Base-by-base conservation (phyloP, 2,888 invertebrate species). In the Noctua janthina region DNA sequence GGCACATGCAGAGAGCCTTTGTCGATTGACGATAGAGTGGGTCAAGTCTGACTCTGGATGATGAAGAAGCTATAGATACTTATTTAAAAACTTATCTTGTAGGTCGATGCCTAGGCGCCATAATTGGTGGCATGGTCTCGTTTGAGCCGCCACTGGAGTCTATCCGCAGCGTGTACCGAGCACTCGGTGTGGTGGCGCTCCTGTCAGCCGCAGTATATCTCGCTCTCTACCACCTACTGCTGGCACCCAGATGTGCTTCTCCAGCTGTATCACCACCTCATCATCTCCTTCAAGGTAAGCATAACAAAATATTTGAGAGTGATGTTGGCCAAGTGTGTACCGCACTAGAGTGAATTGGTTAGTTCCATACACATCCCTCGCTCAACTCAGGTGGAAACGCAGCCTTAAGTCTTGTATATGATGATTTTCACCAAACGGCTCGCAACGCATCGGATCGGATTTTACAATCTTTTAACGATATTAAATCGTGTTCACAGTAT, bases 31-130 rank as follows among this genome's bases (percentile, higher is more conserved):
- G 35, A 39, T 64, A 43, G n/a, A 29, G 29, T 29, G 29, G 23
- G 43, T 13, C 13, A 74, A 39, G 10, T 43, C 39, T 17, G 39
- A 76, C 17, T 35, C 2, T 51, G 8, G 4, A 51, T 39, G n/a
- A 49, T n/a, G 6, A n/a, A 46, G 13, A 43, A 67, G 43, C 23
- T 6, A 13, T 46, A n/a, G 15, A 67, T n/a, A 54, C 54, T 54
- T 70, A 51, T 35, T 54, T 15, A 17, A 35, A 62, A 15, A 54
- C 54, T 49, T 80, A 23, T 39, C 29, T 23, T 39, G 15, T 39
- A 98, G 98, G 98, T 84, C 98, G 98, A 56, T 98, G 98, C 88
- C 95, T 98, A 87, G 98, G 98, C 74, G 98, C 98, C 1, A 95
- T 98, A 56, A 95, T 98, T 70, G 97, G 98, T 80, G 96, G 96